These are phyloP conservation scores for Epinephelus coioides DNA, from an alignment of 2,797 vertebrate genomes.

Conservation along the genomic window DNA sequence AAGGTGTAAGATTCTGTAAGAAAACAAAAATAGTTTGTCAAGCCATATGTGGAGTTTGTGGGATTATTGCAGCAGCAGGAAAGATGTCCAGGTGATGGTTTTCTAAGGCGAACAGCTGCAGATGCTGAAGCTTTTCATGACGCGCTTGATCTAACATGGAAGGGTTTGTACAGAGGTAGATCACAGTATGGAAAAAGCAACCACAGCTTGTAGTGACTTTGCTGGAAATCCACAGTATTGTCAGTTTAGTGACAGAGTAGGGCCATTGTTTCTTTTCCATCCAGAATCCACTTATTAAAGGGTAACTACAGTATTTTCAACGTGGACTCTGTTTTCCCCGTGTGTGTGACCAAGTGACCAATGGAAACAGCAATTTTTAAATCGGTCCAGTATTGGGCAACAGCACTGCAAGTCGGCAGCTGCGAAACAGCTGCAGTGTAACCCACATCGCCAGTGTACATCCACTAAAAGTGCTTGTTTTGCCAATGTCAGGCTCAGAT, in stretches of 20 bases:
- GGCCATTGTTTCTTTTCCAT: conserved; percentile 46
- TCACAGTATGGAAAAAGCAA: conserved; percentile 11
- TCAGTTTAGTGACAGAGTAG: conserved; percentile 24
- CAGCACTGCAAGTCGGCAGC: too few relatives aligned
- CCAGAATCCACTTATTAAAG: conserved; percentile 33
- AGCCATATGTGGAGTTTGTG: conserved; percentile 61
- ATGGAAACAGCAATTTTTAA: too few relatives aligned
- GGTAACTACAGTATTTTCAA: too few relatives aligned
- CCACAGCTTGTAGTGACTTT: conserved; percentile 25
- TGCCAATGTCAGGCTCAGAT: too few relatives aligned
- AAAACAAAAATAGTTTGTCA: conserved; percentile 39
- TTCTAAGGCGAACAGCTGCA: conserved; percentile 5
- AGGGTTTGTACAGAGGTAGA: conserved; percentile 25
- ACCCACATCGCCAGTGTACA: too few relatives aligned
- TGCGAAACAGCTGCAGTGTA: too few relatives aligned
- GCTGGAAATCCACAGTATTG: conserved; percentile 54
- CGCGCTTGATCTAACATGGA: conserved; percentile 19
- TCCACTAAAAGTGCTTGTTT: too few relatives aligned
- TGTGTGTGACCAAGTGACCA: too few relatives aligned
- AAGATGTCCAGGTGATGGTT: conserved; percentile 20
- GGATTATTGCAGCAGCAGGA: conserved; percentile 22
- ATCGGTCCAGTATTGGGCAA: too few relatives aligned
- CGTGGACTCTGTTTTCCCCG: too few relatives aligned
- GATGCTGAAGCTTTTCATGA: conserved; percentile 24
- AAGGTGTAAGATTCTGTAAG: conserved; percentile 27